Conservation (phyloP, 2,797 vertebrate genomes). For the Xiphophorus birchmanni region DNA sequence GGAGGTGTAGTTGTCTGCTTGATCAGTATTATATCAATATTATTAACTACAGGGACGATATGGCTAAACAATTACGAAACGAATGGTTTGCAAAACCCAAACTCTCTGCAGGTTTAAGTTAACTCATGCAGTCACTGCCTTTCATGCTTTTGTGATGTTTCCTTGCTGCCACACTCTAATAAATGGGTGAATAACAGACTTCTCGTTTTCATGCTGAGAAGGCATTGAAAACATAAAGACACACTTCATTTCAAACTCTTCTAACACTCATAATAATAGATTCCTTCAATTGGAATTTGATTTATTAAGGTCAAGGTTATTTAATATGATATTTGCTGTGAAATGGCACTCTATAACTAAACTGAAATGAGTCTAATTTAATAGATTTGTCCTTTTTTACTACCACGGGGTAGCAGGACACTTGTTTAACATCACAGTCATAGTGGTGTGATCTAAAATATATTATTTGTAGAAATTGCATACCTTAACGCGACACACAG, state of each 20-base stretch:
- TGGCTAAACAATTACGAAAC: not conserved
- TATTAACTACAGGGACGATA: not conserved
- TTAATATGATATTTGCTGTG: no score
- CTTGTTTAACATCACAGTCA: not conserved
- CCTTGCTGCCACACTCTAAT: not conserved
- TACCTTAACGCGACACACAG: not conserved
- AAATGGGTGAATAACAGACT: not conserved
- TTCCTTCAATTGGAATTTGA: not conserved
- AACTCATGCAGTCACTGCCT: not conserved
- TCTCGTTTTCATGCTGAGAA: not conserved
- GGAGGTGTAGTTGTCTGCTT: not conserved
- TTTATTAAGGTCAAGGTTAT: no score
- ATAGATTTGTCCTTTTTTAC: not conserved
- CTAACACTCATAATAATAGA: not conserved
- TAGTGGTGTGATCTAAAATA: not conserved
- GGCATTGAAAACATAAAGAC: not conserved
- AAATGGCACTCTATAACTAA: not conserved
- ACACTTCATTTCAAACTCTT: not conserved
- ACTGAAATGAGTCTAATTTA: not conserved
- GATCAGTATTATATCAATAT: not conserved
- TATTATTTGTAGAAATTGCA: not conserved
- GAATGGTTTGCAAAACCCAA: not conserved
- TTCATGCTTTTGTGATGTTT: no score
- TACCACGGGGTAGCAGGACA: not conserved
- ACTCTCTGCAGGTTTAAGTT: not conserved